Percentiles rank a stretch among this genome's conserved stretches.
Evolutionary conservation across 2,888 invertebrate genomes (phyloP).

Genomic region (Lepidocyrtinus sp.): DNA sequence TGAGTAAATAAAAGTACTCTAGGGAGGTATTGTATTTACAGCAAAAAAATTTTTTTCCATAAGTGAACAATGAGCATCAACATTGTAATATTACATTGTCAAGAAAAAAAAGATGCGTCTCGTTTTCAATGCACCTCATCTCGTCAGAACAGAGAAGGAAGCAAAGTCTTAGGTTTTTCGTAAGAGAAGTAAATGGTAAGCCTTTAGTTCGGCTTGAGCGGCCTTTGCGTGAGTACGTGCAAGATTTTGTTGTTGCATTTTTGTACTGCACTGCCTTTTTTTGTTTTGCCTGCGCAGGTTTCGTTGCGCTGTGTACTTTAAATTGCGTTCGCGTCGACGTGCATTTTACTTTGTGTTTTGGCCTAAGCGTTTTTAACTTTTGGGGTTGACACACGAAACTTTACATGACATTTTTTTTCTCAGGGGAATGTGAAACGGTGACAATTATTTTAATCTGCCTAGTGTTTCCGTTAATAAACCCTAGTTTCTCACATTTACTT

Average conservation of each 20-base stretch:
- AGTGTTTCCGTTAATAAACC: neutral
- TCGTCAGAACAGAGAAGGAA: slow-evolving; percentile 26
- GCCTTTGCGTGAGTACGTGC: slow-evolving; percentile 41
- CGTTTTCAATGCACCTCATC: too few species aligned
- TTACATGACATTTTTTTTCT: neutral
- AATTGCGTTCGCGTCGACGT: neutral
- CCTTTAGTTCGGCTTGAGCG: slow-evolving; percentile 48
- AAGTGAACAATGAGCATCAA: neutral
- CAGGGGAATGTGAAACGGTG: neutral
- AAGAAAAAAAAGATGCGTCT: neutral
- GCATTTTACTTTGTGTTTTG: neutral
- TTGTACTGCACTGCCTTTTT: too few species aligned
- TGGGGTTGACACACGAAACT: slow-evolving; percentile 9
- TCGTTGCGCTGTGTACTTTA: neutral
- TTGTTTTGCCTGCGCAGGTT: too few species aligned
- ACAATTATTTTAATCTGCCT: slow-evolving; percentile 2
- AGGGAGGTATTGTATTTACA: too few species aligned
- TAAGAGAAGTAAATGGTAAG: slow-evolving; percentile 25
- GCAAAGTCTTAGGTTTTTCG: slow-evolving; percentile 40
- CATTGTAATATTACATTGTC: neutral
- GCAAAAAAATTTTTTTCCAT: neutral
- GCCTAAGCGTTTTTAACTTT: slow-evolving; percentile 1
- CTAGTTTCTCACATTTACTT: neutral
- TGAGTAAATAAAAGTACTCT: too few species aligned
- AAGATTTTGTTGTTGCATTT: slow-evolving; percentile 7